These are phyloP conservation scores for Parasteatoda tepidariorum DNA, from an alignment of 1,140 invertebrate species.

Conservation along the genomic window DNA sequence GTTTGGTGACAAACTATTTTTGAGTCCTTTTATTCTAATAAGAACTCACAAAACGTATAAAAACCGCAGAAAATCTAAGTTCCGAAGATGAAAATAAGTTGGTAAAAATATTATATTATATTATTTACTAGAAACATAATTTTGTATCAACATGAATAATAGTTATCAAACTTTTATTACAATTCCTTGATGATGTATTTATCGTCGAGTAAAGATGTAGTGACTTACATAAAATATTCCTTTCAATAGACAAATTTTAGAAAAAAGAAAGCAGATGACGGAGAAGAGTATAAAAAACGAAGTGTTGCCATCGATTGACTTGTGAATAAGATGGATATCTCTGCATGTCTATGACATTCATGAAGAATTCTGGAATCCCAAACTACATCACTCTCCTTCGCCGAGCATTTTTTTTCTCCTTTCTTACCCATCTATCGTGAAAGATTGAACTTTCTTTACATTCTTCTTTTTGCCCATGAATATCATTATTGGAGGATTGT, in stretches of 20 bases:
- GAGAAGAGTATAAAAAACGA: neutral
- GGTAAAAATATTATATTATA: too few relatives aligned
- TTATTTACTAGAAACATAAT: too few relatives aligned
- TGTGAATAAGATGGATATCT: conserved; percentile 12
- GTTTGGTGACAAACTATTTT: too few relatives aligned
- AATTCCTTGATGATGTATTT: too few relatives aligned
- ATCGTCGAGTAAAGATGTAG: too few relatives aligned
- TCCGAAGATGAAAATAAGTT: too few relatives aligned
- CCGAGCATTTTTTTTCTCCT: neutral
- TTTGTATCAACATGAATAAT: too few relatives aligned
- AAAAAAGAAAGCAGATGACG: neutral
- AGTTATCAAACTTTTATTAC: too few relatives aligned
- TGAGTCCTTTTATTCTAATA: too few relatives aligned
- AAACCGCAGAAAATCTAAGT: too few relatives aligned
- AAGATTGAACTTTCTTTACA: neutral
- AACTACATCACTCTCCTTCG: neutral
- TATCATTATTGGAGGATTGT: neutral
- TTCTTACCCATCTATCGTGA: neutral
- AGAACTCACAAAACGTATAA: too few relatives aligned
- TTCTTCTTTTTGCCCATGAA: neutral
- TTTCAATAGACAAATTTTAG: neutral
- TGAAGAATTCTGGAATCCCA: neutral
- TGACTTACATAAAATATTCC: too few relatives aligned
- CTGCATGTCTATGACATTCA: conserved; percentile 1
- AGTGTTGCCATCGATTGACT: conserved; percentile 12